A percentile compares a stretch with the other conserved stretches of the same genome.
Conservation (phyloP, 2,888 invertebrate genomes). For the Clivina fossor region DNA sequence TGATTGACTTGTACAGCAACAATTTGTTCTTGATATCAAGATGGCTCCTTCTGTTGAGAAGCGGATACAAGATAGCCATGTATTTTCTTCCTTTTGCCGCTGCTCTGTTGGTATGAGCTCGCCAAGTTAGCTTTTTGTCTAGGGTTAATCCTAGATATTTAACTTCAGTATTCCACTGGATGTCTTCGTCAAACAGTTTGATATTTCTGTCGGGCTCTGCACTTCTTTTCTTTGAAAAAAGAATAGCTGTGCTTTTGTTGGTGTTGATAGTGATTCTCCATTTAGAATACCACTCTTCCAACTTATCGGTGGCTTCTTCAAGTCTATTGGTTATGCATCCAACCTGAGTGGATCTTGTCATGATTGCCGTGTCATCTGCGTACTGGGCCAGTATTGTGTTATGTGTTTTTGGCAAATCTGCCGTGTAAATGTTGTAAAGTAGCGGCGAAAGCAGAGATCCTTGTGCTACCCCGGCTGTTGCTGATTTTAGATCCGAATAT, state of each 20-base stretch:
- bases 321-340: neutral
- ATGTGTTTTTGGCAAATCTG: constrained; percentile 40
- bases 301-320: neutral
- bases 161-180: neutral
- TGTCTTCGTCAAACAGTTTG: neutral
- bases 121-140: neutral
- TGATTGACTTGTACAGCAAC: neutral
- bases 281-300: neutral
- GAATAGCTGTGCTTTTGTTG: neutral
- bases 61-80: neutral
- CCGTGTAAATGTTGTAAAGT: constrained; percentile 38
- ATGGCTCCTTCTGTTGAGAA: neutral
- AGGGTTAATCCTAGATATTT: constrained; percentile 7
- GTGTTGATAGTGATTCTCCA: neutral
- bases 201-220: neutral
- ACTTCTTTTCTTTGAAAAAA: neutral
- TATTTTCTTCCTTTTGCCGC: neutral
- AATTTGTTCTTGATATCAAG: constrained; percentile 3
- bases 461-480: constrained; percentile 43
- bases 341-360: neutral
- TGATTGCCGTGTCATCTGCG: constrained; percentile 36
- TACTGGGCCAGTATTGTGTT: constrained; percentile 27
- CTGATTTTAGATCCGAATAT: constrained; percentile 24
- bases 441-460: constrained; percentile 40
- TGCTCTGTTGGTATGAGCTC: neutral